Evolutionary conservation across 2,797 vertebrate species (phyloP).

Genomic region (Macropus fuliginosus): DNA sequence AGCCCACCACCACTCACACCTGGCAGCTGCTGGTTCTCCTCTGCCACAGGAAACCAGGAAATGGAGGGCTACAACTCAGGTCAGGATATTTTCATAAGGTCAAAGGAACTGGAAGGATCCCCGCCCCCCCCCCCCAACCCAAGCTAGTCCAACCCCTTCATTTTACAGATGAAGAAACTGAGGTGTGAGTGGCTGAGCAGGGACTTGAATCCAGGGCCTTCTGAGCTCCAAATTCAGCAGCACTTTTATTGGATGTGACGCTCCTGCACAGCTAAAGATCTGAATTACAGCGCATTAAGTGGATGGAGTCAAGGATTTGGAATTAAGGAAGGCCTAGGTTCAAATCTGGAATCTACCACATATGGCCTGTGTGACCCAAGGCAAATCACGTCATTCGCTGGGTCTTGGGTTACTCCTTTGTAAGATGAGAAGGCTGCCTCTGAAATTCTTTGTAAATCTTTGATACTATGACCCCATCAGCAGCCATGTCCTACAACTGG

Average conservation of each 20-base stretch:
- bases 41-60: background rate
- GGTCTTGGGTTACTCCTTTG: conserved; percentile 57
- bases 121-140: no score
- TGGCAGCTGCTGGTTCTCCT: no score
- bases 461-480: conserved; percentile 56
- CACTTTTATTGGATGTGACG: background rate
- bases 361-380: conserved; percentile 23
- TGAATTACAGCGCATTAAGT: background rate
- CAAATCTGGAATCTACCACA: background rate
- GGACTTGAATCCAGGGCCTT: background rate
- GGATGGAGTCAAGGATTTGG: conserved; percentile 10
- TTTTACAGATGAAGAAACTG: background rate
- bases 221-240: no score
- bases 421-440: conserved; percentile 24
- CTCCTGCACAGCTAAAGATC: background rate
- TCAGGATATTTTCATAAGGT: background rate
- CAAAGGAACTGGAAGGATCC: background rate
- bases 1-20: no score
- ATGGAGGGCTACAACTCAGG: background rate
- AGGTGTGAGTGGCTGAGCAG: background rate
- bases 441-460: background rate
- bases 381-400: background rate
- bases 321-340: conserved; percentile 45
- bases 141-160: background rate
- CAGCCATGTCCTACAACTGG: conserved; percentile 75